A percentile compares a stretch with the other conserved stretches of the same genome.
These are phyloP conservation scores for Oscarella lobularis DNA, from an alignment of 37 sponge, comb jelly and placozoan species.

Conservation along the genomic window DNA sequence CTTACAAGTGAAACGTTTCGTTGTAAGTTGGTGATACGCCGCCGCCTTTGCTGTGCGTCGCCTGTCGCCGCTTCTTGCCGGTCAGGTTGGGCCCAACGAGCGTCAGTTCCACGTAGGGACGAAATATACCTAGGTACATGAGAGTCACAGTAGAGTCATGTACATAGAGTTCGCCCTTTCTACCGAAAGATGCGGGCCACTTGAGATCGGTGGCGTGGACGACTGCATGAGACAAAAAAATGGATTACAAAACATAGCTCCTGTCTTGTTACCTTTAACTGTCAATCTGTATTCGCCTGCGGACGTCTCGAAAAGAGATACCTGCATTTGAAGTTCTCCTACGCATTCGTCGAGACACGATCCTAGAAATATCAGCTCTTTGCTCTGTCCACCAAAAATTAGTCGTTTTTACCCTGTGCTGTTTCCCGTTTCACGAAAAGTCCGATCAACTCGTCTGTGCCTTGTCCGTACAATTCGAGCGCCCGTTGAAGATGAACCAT, in stretches of 20 bases:
- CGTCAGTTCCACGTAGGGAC: background rate
- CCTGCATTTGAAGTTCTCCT: background rate
- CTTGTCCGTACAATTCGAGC: background rate
- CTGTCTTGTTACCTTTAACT: background rate
- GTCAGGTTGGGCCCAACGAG: background rate
- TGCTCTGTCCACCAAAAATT: background rate
- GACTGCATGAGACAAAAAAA: background rate
- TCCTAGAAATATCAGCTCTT: background rate
- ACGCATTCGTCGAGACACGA: background rate
- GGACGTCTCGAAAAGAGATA: background rate
- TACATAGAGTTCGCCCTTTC: background rate
- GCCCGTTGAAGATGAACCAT: background rate
- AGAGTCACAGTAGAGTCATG: background rate
- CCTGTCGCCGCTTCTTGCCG: background rate
- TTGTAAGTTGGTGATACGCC: background rate
- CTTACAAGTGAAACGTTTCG: slow-evolving; percentile 1
- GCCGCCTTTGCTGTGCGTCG: background rate
- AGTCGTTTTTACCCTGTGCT: background rate
- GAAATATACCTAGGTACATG: background rate
- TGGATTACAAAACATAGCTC: background rate
- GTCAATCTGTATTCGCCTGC: background rate
- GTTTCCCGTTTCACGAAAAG: background rate
- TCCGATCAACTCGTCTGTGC: background rate
- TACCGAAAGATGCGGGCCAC: background rate
- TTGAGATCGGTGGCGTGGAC: background rate